Evolutionary conservation across 1,140 invertebrate genomes (phyloP), one percentile per base, ranked within the genome.

Genomic region (Drosophila sucinea): DNA sequence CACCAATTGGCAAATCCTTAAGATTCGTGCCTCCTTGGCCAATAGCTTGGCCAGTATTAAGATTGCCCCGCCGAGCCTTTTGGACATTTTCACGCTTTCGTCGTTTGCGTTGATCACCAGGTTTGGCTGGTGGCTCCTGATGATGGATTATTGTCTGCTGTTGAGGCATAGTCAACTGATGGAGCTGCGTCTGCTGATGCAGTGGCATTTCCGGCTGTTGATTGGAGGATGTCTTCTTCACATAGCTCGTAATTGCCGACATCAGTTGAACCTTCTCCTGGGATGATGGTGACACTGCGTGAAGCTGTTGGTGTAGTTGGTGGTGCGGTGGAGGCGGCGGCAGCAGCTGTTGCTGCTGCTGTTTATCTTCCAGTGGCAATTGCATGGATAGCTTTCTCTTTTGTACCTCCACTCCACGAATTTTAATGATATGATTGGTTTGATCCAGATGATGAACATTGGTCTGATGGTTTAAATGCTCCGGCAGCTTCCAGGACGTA

Each of bases 11-110:
- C 23, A 51, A 51, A 8, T 51, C 44, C 2, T 63, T 30, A 75
- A 35, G 54, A 10, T 84, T 85, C 54, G 67, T 87, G 1, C 75
- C 41, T 27, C 63, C 72, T 0, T 11, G 35, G 2, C 57, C 70
- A 8, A 17, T 8, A 7, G 62, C 68, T 44, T 93, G 69, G 2
- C 25, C 92, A 60, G 92, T 92, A 29, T 92, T 93, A 0, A 92
- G 54, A 90, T 94, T 93, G 84, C 95, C 95, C 60, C 95, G 93
- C 32, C 96, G 93, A 84, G 97, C 97, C 82, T 97, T 96, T 89
- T 97, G 96, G 86, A 97, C 96, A 27, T 51, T 51, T 90, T 97
- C 95, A 54, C 96, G 93, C 35, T 97, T 93, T 90, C 97, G 97
- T 65, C 95, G 92, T 91, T 96, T 97, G 73, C 97, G 96, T 38